phyloP scores from a whole-genome alignment of 2,113 vertebrate species.

The Vidua macroura region DNA sequence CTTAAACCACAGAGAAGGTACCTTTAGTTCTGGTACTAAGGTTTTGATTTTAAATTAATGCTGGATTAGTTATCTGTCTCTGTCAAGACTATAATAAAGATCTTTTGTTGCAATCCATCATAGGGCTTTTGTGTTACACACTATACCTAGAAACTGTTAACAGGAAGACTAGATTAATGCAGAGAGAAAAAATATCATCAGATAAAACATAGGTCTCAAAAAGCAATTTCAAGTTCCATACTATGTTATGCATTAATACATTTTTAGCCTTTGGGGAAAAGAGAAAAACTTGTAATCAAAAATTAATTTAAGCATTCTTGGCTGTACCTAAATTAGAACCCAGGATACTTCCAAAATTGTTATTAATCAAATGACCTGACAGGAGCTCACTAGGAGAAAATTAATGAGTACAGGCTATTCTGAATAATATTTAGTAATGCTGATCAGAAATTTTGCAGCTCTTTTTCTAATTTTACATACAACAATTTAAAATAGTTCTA shows the following conservation, averaged over 20 bases:
- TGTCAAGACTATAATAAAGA: constrained; percentile 57
- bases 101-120: constrained; percentile 59
- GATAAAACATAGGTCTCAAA: constrained; percentile 40
- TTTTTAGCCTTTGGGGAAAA: constrained; percentile 5
- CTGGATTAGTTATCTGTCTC: constrained; percentile 37
- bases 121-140: constrained; percentile 43
- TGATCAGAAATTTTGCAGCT: neutral
- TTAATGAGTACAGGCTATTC: neutral
- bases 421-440: neutral
- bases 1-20: neutral
- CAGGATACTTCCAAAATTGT: constrained; percentile 2
- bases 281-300: constrained; percentile 44
- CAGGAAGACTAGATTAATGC: constrained; percentile 37
- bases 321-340: constrained; percentile 41
- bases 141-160: constrained; percentile 17
- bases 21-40: constrained; percentile 10
- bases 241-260: constrained; percentile 4
- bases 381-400: constrained; percentile 20
- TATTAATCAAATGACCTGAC: constrained; percentile 38
- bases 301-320: constrained; percentile 47
- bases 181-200: constrained; percentile 34
- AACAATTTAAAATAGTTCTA: neutral
- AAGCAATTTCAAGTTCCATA: constrained; percentile 34
- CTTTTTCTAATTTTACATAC: neutral
- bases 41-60: constrained; percentile 48